Base-by-base conservation (phyloP, 2,888 invertebrate species). In the Auanema sp. region DNA sequence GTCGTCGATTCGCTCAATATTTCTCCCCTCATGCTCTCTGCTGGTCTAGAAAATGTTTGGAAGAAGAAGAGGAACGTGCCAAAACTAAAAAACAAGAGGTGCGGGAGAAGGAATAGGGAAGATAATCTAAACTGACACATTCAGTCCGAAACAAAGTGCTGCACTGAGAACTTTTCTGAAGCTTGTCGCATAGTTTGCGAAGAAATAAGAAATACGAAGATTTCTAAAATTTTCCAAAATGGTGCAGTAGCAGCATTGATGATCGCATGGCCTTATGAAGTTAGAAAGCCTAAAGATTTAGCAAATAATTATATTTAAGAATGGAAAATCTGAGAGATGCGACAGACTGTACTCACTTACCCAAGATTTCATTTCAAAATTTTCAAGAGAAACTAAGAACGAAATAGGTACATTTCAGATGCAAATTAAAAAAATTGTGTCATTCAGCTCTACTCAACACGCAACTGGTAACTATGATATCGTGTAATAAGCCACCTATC, bases 171-270 rank as follows among this genome's bases (percentile, higher is more conserved):
- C 8, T 33, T 33, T 11, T 66, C 60, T 14, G 71, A 73, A 41
- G 68, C 68, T 0, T 72, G 67, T 43, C 47, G 51, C 24, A n/a
- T 50, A 50, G 69, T 75, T 47, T 69, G 68, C 42, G 60, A 66
- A 11, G 75, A 72, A 54, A 63, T 72, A 8, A 18, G 75, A 41
- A 53, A 58, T 33, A 75, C 75, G 2, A 57, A 54, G 21, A 60
- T 72, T 43, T 71, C 68, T 12, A 55, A 61, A 40, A 61, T 75
- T 5, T 69, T 72, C 16, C 66, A 66, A 25, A 66, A 63, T 41
- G 63, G 68, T 0, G 69, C 75, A 16, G 72, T 74, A 12, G 70
- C 77, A 6, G 75, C 74, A 0, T 62, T 77, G 12, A 61, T 77
- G 16, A 62, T 77, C 33, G 74, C 77, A 2, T 77, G 72, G 68